A percentile compares a stretch with the other conserved stretches of the same genome.
Conservation (phyloP, 2,113 vertebrate genomes). For the Campylorhamphus procurvoides region DNA sequence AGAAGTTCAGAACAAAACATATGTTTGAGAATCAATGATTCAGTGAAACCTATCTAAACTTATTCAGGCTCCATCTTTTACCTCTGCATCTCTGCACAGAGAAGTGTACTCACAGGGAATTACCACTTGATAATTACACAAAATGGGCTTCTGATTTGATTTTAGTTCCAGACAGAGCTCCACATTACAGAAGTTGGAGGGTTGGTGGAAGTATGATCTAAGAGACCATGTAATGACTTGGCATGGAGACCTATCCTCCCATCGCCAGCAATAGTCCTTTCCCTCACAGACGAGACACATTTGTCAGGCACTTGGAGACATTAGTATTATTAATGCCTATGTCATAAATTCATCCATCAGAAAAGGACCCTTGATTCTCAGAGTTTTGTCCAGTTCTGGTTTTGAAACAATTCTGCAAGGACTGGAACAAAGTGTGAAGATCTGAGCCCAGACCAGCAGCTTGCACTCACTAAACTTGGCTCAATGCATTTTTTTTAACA, state of each 20-base stretch:
- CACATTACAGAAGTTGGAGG: constrained; percentile 4
- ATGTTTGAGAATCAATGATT: neutral
- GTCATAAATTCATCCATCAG: neutral
- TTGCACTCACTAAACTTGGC: neutral
- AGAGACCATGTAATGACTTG: constrained; percentile 50
- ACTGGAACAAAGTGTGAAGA: neutral
- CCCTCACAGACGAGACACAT: neutral
- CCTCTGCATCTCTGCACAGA: neutral
- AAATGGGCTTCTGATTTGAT: constrained; percentile 44
- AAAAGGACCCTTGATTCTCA: neutral
- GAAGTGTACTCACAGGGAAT: neutral
- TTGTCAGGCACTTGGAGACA: neutral
- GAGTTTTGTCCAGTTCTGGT: neutral
- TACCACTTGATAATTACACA: constrained; percentile 12
- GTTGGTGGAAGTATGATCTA: neutral
- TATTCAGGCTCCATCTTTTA: neutral
- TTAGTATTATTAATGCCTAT: neutral
- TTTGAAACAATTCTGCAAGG: neutral
- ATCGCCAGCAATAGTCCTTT: neutral
- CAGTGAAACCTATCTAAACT: neutral
- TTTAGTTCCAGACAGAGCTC: constrained; percentile 4
- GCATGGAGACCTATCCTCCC: neutral
- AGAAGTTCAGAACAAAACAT: neutral
- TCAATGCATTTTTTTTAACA: neutral
- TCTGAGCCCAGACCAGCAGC: neutral